Base-by-base conservation (phyloP, 2,888 invertebrate species). In the Gastrophysa polygoni region DNA sequence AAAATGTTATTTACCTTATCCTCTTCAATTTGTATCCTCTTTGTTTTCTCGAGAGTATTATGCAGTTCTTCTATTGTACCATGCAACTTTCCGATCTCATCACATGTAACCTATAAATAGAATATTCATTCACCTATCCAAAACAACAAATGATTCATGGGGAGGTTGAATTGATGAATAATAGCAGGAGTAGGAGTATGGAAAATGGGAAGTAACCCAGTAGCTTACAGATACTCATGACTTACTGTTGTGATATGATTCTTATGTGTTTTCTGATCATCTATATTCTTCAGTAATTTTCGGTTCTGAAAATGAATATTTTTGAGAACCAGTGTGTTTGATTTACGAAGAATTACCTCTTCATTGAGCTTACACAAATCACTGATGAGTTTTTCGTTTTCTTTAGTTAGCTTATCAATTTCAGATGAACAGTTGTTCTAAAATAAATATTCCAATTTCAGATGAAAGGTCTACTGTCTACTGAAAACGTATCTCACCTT, bases 11-110 rank as follows among this genome's bases (percentile, higher is more conserved):
- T 32, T 56, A 72, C 74, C 66, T 58, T 67, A 49, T 72, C 69
- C 61, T 74, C 71, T 20, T 71, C 60, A 11, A 71, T 73, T 48
- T 69, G 72, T 16, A 67, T 20, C 11, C 59, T 10, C 51, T 59
- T 67, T 8, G 69, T 69, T 51, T 56, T 59, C 43, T 72, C 67
- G 43, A 74, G 60, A 43, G 70, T 69, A 44, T 24, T 46, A 43
- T 68, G 66, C 32, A 74, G 61, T 43, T 73, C 70, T 46, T 69
- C 70, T 47, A 74, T 73, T 0, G 73, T 73, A n/a, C 46, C 44
- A 49, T 68, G 69, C 17, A 74, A 57, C 57, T 69, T 69, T 20
- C 34, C 51, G 7, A 73, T 59, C 62, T 74, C 74, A 6, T 72
- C 68, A 46, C 70, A 65, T 6, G 70, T 71, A 21, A 71, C 54